Evolutionary conservation across 2,113 vertebrate genomes (phyloP).

Genomic region (Cervus canadensis): DNA sequence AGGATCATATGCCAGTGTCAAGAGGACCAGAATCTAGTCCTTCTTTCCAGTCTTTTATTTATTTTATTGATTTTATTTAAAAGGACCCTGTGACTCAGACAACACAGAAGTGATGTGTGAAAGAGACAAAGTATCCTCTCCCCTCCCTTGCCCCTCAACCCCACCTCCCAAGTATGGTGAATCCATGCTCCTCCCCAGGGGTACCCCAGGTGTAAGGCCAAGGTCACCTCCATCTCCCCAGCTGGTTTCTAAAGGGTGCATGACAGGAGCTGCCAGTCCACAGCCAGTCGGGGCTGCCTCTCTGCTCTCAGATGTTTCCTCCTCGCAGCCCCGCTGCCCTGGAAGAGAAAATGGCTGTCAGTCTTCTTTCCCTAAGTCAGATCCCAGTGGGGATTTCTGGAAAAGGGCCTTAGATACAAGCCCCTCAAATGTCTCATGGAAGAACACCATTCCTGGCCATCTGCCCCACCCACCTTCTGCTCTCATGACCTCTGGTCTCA

Average conservation of each 20-base stretch:
- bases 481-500: background rate
- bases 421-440: background rate
- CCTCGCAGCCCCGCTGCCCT: accelerated
- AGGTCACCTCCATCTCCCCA: background rate
- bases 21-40: background rate
- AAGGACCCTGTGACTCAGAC: background rate
- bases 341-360: background rate
- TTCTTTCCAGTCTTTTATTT: background rate
- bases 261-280: background rate
- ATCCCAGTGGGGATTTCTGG: background rate
- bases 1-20: background rate
- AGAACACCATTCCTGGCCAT: background rate
- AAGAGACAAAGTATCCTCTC: background rate
- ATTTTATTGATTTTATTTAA: background rate
- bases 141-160: background rate
- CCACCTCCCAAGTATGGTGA: background rate
- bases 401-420: background rate
- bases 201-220: background rate
- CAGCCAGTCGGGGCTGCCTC: background rate
- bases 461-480: background rate
- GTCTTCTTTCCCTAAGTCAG: background rate
- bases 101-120: background rate
- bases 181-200: background rate
- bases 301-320: background rate
- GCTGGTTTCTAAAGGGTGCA: background rate